Conservation (phyloP, 2,113 vertebrate species). For the Sialia sialis region DNA sequence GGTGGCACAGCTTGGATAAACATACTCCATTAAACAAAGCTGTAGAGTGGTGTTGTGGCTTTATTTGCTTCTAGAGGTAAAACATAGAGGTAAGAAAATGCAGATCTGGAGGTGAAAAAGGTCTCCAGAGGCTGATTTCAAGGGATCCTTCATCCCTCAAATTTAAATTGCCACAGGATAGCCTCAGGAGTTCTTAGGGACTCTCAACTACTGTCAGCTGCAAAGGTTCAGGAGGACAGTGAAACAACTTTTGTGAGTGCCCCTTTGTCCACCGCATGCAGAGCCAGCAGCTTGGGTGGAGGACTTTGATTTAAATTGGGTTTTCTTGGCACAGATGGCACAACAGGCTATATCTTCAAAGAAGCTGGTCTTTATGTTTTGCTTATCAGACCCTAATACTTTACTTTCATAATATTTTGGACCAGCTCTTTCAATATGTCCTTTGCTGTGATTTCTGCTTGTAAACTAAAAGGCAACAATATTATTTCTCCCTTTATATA, state of each 20-base stretch:
- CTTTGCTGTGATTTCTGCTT: neutral
- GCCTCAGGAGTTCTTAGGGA: neutral
- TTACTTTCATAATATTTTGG: neutral
- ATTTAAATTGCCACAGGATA: neutral
- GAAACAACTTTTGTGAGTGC: neutral
- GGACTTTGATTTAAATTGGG: neutral
- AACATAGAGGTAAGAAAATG: neutral
- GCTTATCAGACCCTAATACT: neutral
- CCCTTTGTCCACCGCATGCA: rapidly evolving
- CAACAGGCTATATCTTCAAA: neutral
- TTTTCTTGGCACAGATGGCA: neutral
- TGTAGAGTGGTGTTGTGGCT: neutral
- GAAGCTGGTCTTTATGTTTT: neutral
- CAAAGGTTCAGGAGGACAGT: neutral
- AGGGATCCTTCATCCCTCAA: neutral
- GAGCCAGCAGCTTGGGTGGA: neutral
- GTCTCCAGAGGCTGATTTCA: neutral
- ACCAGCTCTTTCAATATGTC: neutral
- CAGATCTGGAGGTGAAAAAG: neutral
- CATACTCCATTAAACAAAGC: rapidly evolving
- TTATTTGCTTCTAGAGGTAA: neutral
- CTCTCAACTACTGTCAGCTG: neutral
- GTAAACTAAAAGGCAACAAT: neutral
- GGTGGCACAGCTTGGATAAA: neutral
- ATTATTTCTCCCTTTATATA: neutral